phyloP scores from a whole-genome alignment of 2,888 invertebrate genomes.

The Leistus spinibarbis region DNA sequence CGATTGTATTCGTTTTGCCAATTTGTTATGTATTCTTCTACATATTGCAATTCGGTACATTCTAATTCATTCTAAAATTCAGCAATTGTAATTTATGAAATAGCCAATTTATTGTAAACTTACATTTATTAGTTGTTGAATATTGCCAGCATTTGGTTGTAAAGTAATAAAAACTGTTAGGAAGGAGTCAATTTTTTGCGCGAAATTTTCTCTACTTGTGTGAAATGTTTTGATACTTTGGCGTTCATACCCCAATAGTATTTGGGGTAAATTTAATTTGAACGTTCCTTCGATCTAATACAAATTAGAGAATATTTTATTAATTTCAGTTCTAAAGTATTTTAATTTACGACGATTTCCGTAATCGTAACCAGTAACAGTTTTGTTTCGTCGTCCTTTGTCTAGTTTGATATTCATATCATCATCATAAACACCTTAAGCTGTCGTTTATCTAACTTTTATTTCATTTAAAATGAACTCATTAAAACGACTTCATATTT shows the following conservation, averaged over 20 bases:
- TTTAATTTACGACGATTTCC: too few relatives aligned
- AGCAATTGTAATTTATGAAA: slow-evolving; percentile 42
- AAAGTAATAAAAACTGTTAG: slow-evolving; percentile 69
- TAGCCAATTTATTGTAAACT: not conserved
- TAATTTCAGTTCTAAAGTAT: not conserved
- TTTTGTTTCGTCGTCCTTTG: too few relatives aligned
- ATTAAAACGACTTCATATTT: too few relatives aligned
- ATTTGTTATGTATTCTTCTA: slow-evolving; percentile 60
- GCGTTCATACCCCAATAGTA: slow-evolving; percentile 72
- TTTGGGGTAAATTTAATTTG: slow-evolving; percentile 73
- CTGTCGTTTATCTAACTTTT: too few relatives aligned
- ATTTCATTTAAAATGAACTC: too few relatives aligned
- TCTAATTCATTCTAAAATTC: slow-evolving; percentile 55
- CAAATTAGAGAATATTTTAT: slow-evolving; percentile 8
- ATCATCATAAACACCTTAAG: too few relatives aligned
- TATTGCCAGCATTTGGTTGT: slow-evolving; percentile 52
- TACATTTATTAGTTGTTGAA: slow-evolving; percentile 5
- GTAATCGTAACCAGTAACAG: too few relatives aligned
- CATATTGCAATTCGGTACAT: slow-evolving; percentile 58
- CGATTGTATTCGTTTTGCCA: slow-evolving; percentile 61
- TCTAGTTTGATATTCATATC: too few relatives aligned
- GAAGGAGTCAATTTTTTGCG: slow-evolving; percentile 54
- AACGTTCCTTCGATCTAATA: slow-evolving; percentile 83
- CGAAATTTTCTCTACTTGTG: slow-evolving; percentile 49
- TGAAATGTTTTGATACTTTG: slow-evolving; percentile 36